phyloP scores from a whole-genome alignment of 2,113 vertebrate genomes.

The Pterocles gutturalis region DNA sequence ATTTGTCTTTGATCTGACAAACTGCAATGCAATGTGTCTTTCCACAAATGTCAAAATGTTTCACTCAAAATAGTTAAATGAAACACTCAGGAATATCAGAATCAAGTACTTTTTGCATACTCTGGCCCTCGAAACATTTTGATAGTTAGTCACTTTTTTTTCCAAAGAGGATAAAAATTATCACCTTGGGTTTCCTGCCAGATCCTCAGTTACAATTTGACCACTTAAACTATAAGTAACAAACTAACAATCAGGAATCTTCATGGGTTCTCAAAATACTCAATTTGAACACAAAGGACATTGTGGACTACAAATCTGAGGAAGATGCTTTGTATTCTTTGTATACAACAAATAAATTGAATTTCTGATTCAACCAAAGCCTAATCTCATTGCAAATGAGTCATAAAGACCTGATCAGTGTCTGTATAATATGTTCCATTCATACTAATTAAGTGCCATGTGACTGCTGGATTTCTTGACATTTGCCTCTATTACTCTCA shows the following conservation, averaged over 20 bases:
- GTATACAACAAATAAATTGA: background rate
- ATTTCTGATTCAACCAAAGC: background rate
- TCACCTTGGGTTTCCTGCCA: background rate
- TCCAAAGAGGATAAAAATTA: background rate
- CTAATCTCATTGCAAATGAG: constrained; percentile 45
- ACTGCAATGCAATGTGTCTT: constrained; percentile 14
- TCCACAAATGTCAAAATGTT: constrained; percentile 30
- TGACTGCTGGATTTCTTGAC: constrained; percentile 51
- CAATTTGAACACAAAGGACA: background rate
- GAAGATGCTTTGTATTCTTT: background rate
- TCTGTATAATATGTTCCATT: constrained; percentile 51
- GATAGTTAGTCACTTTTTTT: background rate
- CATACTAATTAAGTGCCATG: constrained; percentile 25
- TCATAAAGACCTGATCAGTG: constrained; percentile 48
- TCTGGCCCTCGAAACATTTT: background rate
- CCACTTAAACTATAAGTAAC: background rate
- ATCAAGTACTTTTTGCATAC: background rate
- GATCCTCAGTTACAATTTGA: background rate
- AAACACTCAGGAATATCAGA: background rate
- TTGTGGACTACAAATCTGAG: background rate
- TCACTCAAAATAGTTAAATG: constrained; percentile 6
- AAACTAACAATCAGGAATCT: background rate
- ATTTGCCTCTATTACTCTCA: constrained; percentile 14
- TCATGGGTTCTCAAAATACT: background rate
- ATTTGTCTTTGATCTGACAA: constrained; percentile 49